These are phyloP conservation scores for Stichodactyla helianthus DNA, from an alignment of 64 coral and sea anemone genomes.

Conservation along the genomic window DNA sequence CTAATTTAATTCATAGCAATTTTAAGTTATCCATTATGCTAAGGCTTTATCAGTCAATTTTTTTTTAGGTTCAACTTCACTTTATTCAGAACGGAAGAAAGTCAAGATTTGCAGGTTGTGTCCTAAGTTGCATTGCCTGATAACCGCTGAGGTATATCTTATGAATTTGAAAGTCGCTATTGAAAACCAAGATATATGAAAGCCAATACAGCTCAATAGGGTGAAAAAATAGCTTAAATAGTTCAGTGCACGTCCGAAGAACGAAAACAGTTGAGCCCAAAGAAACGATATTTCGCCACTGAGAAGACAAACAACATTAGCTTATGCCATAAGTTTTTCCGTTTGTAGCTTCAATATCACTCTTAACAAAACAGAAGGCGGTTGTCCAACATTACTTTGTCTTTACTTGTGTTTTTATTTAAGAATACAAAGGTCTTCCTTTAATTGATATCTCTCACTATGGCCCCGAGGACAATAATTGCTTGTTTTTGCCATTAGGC, in stretches of 20 bases:
- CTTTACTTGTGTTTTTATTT: conserved; percentile 4
- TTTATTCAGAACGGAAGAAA: neutral
- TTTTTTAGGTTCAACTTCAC: neutral
- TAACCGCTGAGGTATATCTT: too few species aligned
- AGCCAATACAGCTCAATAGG: neutral
- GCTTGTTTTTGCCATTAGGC: conserved; percentile 14
- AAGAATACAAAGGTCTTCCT: neutral
- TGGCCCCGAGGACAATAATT: neutral
- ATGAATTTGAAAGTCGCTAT: too few species aligned
- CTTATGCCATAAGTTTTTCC: neutral
- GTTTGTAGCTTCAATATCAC: conserved; percentile 7
- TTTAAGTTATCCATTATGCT: neutral
- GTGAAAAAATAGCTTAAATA: neutral
- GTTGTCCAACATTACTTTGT: conserved; percentile 2
- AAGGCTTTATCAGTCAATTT: neutral
- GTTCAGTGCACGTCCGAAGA: neutral
- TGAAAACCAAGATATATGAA: neutral
- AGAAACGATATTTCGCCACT: neutral
- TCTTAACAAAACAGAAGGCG: neutral
- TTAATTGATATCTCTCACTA: conserved; percentile 1
- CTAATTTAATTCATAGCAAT: neutral
- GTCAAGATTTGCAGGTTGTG: neutral
- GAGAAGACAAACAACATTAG: neutral
- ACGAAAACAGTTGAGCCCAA: neutral
- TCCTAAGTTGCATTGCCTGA: neutral